Percentiles rank a stretch among this genome's conserved stretches.
Conservation (phyloP, 2,888 invertebrate genomes). For the Boloria euphrosyne region DNA sequence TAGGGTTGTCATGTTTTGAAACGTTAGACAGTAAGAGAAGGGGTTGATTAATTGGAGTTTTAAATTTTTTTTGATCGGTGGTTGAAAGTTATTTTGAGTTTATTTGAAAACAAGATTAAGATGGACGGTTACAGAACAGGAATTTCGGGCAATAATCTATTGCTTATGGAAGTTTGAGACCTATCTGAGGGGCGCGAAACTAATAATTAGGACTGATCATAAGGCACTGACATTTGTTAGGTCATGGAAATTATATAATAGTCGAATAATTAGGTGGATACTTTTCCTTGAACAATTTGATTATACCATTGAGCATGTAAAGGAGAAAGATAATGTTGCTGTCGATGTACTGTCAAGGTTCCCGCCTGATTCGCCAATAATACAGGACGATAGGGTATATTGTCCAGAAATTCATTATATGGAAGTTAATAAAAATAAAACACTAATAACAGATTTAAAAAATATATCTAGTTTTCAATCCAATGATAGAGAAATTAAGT, state of each 20-base stretch:
- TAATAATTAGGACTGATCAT: slow-evolving; percentile 43
- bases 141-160: slow-evolving; percentile 42
- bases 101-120: slow-evolving; percentile 10
- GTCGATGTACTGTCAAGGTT: slow-evolving; percentile 37
- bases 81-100: no score
- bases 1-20: no score
- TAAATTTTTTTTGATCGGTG: no score
- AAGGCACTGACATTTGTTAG: slow-evolving; percentile 41
- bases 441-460: not conserved
- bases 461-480: no score
- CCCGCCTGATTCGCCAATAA: slow-evolving; percentile 17
- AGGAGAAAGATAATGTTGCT: slow-evolving; percentile 32
- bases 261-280: slow-evolving; percentile 41
- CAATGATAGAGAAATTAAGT: no score
- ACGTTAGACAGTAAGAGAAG: no score
- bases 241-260: slow-evolving; percentile 42
- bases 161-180: slow-evolving; percentile 44
- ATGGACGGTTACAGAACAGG: slow-evolving; percentile 45
- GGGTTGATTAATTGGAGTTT: no score
- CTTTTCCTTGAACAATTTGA: slow-evolving; percentile 42
- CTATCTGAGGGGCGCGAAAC: slow-evolving; percentile 40
- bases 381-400: slow-evolving; percentile 34
- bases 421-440: slow-evolving; percentile 18
- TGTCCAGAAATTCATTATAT: slow-evolving; percentile 32
- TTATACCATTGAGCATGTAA: slow-evolving; percentile 40